Evolutionary conservation across 2,113 vertebrate species (phyloP), one percentile per base, ranked within the genome.

Genomic region (Tupaia tana): DNA sequence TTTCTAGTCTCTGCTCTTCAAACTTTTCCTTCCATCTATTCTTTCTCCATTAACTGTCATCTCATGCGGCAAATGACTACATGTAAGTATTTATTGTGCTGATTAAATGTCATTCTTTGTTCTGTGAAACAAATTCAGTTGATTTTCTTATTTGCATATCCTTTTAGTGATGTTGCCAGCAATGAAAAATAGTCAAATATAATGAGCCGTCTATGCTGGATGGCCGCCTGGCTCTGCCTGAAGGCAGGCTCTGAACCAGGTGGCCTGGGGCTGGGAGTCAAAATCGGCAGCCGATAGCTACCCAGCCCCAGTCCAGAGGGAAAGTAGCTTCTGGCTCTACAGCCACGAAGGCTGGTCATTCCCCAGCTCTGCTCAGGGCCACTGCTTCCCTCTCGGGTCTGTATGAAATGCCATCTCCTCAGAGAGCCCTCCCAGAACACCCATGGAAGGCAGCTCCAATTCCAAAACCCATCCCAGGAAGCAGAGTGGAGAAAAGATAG

Each of bases 101-200:
- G 93, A 97, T 97, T 96, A 97, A 97, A 97, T 96, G 96, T 89
- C 66, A 25, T 87, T 96, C 97, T 97, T 97, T 97, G 95, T 95
- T 96, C 95, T 95, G 93, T 95, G 93, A 97, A 97, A 96, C 89
- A 96, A 97, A 96, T 96, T 96, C 95, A 84, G 95, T 96, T 97
- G 95, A 94, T 96, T 97, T 97, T 94, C 94, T 96, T 96, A 97
- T 97, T 97, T 97, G 97, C 97, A 97, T 97, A 97, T 96, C 97
- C 96, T 96, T 94, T 91, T 96, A 94, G 75, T 84, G 79, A 93
- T 93, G 96, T 85, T 97, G 97, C 97, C 97, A 97, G 95, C 84
- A 96, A 97, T 94, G 87, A 91, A 95, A 96, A 97, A 91, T 29
- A 96, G 95, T 96, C 93, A 93, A 86, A 95, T 95, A 85, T 95